Base-by-base conservation (phyloP, 2,888 invertebrate genomes). In the Hipparchia semele region DNA sequence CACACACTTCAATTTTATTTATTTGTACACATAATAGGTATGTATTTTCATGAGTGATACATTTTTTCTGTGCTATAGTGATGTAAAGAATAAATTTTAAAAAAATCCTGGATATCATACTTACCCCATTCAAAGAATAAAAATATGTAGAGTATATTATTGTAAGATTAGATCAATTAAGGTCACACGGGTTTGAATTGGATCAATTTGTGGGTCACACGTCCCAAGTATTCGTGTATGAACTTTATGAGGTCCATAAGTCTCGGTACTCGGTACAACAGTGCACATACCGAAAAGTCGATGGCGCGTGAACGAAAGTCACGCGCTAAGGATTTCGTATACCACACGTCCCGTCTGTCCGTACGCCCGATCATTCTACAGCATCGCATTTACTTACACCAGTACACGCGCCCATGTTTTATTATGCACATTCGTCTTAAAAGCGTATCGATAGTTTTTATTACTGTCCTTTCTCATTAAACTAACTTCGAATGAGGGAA, bases 281-380 rank as follows among this genome's bases (percentile, higher is more conserved):
- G 23, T 58, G 73, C 72, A 76, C 89, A 92, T 92, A 87, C 85
- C 90, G 86, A 84, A 86, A 84, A 85, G 79, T 82, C 90, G 86
- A 91, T 91, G 86, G 84, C 87, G 90, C 92, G 88, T 88, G 87
- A 89, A 88, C 84, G 78, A 83, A 82, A 91, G 92, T 91, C 92
- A 92, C 92, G 92, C 90, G 90, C 87, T 87, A 86, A 86, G 85
- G 88, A 87, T 87, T 90, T 87, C 82, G 85, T 85, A 86, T 83
- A 60, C 85, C 88, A 87, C 88, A 90, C 89, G 85, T 86, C 82
- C 78, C 80, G 80, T 79, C 79, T 83, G 82, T 82, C 66, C 66
- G 56, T 75, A 74, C 67, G 72, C 59, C 68, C 73, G 71, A 73
- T 77, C 76, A 73, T 76, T 74, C 74, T 73, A 66, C 73, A 73